A percentile compares a stretch with the other conserved stretches of the same genome.
phyloP scores from a whole-genome alignment of 2,888 invertebrate species.

The Drosophila suboccidentalis region DNA sequence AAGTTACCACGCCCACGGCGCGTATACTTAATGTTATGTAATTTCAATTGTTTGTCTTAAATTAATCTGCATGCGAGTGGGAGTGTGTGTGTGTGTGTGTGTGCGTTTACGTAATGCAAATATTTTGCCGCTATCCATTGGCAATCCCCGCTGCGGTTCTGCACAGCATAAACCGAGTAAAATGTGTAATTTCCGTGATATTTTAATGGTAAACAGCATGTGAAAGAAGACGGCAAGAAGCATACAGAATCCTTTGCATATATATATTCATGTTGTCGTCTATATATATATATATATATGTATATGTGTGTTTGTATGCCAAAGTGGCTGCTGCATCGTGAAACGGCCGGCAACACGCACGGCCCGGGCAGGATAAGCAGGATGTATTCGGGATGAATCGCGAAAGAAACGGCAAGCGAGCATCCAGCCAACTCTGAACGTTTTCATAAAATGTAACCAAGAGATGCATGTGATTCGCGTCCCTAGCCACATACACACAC shows the following conservation, averaged over 20 bases:
- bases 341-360: constrained; percentile 58
- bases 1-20: constrained; percentile 68
- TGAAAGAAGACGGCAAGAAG: constrained; percentile 61
- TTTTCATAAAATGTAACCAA: constrained; percentile 82
- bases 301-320: constrained; percentile 8
- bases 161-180: constrained; percentile 78
- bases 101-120: constrained; percentile 55
- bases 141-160: constrained; percentile 39
- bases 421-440: constrained; percentile 57
- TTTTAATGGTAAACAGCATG: constrained; percentile 79
- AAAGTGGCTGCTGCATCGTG: constrained; percentile 64
- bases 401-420: constrained; percentile 58
- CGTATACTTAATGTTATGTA: constrained; percentile 66
- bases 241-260: constrained; percentile 64
- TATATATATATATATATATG: constrained; percentile 3
- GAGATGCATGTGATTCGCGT: constrained; percentile 81
- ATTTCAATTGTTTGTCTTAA: constrained; percentile 77
- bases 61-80: constrained; percentile 48
- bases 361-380: constrained; percentile 41
- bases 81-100: constrained; percentile 14
- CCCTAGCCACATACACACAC: constrained; percentile 43
- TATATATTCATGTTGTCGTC: constrained; percentile 16
- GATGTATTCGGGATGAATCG: constrained; percentile 65
- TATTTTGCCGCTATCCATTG: constrained; percentile 59
- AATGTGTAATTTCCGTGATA: constrained; percentile 82